phyloP scores from a whole-genome alignment of 2,888 invertebrate species.

The Sarcophaga rosellei region DNA sequence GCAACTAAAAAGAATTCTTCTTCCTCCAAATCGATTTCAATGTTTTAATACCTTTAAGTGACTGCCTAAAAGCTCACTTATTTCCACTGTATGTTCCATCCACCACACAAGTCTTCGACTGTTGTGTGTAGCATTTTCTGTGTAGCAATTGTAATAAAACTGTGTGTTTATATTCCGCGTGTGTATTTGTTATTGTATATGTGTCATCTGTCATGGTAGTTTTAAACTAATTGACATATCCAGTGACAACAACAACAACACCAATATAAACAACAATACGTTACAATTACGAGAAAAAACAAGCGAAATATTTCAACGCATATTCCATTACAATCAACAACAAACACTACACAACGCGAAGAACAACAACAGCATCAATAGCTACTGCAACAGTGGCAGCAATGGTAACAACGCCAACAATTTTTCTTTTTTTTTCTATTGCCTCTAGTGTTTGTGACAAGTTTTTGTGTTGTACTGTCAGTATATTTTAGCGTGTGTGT shows the following conservation, averaged over 20 bases:
- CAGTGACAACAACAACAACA: slow-evolving; percentile 30
- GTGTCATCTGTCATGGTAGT: slow-evolving; percentile 5
- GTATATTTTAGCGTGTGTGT: slow-evolving; percentile 23
- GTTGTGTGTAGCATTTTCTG: neutral
- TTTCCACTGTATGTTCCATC: too few relatives aligned
- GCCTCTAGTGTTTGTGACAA: slow-evolving; percentile 16
- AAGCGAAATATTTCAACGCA: slow-evolving; percentile 57
- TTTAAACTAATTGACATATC: slow-evolving; percentile 54
- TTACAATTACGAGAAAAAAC: slow-evolving; percentile 34
- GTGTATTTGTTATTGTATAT: neutral
- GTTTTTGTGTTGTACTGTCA: slow-evolving; percentile 18
- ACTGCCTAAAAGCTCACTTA: neutral
- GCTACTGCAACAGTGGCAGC: neutral
- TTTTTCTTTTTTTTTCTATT: neutral
- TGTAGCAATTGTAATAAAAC: neutral
- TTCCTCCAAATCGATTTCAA: neutral
- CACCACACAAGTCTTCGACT: too few relatives aligned
- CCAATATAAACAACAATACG: neutral
- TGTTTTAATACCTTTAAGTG: neutral
- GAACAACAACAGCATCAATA: neutral
- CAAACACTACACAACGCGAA: slow-evolving; percentile 55
- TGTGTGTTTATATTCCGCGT: neutral
- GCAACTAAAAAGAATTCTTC: neutral
- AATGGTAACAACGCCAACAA: neutral
- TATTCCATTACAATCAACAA: slow-evolving; percentile 73